These are phyloP conservation scores for Sparidentex hasta DNA, from an alignment of 2,797 vertebrate genomes.

Conservation along the genomic window DNA sequence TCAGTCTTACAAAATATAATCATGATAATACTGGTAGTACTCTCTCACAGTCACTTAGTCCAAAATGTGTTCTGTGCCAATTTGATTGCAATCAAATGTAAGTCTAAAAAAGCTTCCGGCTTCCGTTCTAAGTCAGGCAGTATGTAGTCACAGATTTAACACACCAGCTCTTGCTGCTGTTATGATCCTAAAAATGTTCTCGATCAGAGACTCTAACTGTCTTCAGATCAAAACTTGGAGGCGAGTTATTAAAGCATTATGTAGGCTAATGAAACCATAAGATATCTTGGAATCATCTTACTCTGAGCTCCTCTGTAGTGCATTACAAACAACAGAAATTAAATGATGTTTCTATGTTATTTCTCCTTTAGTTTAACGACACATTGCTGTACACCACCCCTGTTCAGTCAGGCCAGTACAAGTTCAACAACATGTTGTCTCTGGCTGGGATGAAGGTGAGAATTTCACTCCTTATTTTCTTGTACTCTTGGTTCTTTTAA, in stretches of 20 bases:
- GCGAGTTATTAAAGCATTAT: neutral
- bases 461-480: neutral
- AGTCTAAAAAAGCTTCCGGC: neutral
- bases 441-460: conserved; percentile 96
- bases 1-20: neutral
- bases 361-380: conserved; percentile 92
- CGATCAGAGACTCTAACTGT: neutral
- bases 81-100: neutral
- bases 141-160: neutral
- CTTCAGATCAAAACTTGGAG: neutral
- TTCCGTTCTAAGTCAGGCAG: neutral
- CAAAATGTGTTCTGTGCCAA: neutral
- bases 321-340: neutral
- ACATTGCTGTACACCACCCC: conserved; percentile 93
- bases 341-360: conserved; percentile 25
- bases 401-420: conserved; percentile 93
- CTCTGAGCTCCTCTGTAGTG: neutral
- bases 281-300: neutral
- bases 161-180: neutral
- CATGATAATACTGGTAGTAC: neutral
- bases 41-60: neutral
- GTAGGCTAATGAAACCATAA: neutral
- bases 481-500: neutral
- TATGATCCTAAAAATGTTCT: neutral
- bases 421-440: conserved; percentile 94